These are phyloP conservation scores for Aurelia coerulea DNA, from an alignment of 30 jellyfish, hydroid and myxozoan species.

Conservation along the genomic window DNA sequence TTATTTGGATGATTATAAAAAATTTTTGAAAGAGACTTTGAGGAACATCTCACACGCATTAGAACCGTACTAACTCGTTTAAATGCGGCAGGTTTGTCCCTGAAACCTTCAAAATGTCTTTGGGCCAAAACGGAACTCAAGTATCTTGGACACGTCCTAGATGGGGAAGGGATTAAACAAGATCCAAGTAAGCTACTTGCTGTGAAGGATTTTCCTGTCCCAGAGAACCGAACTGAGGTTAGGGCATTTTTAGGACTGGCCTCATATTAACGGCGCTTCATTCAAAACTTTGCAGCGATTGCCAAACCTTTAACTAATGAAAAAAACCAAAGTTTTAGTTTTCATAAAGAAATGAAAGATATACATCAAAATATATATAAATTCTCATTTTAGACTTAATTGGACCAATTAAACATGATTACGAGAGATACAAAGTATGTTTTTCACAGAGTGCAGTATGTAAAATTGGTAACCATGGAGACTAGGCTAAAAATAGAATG, in stretches of 20 bases:
- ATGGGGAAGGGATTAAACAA: constrained; percentile 38
- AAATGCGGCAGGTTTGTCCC: constrained; percentile 20
- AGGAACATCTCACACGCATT: constrained; percentile 60
- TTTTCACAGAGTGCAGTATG: too few species aligned
- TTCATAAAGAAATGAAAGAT: too few species aligned
- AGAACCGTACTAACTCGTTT: constrained; percentile 20
- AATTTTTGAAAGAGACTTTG: constrained; percentile 40
- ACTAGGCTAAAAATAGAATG: too few species aligned
- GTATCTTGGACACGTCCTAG: constrained; percentile 32
- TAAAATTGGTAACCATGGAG: too few species aligned
- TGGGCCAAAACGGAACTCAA: constrained; percentile 31
- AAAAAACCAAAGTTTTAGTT: constrained; percentile 9
- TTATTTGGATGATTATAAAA: constrained; percentile 69
- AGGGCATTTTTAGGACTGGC: constrained; percentile 55
- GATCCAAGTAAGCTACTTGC: constrained; percentile 58
- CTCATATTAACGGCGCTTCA: constrained; percentile 50
- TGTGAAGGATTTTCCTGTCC: constrained; percentile 53
- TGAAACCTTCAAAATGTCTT: constrained; percentile 46
- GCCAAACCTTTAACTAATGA: constrained; percentile 29
- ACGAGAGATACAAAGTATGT: too few species aligned
- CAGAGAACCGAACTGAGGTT: constrained; percentile 31
- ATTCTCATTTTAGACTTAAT: too few species aligned
- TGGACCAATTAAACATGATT: too few species aligned
- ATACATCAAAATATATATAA: too few species aligned
- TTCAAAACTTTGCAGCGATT: constrained; percentile 29